Conservation (phyloP, 2,113 vertebrate species). For the Cyphomyrus plagiostoma region DNA sequence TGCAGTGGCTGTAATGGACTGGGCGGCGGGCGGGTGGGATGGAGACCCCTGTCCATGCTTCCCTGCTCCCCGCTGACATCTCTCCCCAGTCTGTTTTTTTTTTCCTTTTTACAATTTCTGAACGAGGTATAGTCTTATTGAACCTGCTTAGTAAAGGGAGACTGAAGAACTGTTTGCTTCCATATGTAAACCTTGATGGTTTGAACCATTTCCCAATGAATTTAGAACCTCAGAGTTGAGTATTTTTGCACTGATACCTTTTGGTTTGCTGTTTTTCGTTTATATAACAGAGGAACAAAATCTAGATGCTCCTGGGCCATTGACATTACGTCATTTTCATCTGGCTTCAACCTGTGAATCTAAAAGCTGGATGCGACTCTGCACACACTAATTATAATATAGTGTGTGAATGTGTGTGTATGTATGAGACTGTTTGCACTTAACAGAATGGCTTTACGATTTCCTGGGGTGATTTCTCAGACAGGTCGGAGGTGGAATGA, state of each 20-base stretch:
- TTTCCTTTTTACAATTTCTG: neutral
- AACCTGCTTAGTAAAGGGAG: conserved; percentile 2
- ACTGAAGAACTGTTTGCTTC: neutral
- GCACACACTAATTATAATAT: conserved; percentile 45
- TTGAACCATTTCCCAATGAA: conserved; percentile 28
- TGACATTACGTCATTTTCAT: conserved; percentile 53
- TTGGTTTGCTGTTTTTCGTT: conserved; percentile 44
- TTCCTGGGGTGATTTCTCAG: conserved; percentile 64
- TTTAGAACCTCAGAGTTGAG: conserved; percentile 64
- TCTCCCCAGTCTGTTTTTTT: neutral
- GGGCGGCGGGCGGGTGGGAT: neutral
- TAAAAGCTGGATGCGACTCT: conserved; percentile 78
- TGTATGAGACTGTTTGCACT: conserved; percentile 77
- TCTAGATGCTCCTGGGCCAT: conserved; percentile 63
- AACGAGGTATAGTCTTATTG: neutral
- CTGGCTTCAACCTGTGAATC: conserved; percentile 69
- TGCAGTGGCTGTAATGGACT: neutral
- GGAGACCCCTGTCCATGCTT: neutral
- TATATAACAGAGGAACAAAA: conserved; percentile 58
- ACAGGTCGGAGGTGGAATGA: conserved; percentile 66
- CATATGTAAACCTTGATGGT: neutral
- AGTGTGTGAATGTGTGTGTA: conserved; percentile 36
- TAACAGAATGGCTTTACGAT: conserved; percentile 78
- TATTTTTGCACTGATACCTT: conserved; percentile 76
- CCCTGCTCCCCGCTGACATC: neutral